phyloP scores from a whole-genome alignment of 2,888 invertebrate genomes.

The Gastrophysa polygoni region DNA sequence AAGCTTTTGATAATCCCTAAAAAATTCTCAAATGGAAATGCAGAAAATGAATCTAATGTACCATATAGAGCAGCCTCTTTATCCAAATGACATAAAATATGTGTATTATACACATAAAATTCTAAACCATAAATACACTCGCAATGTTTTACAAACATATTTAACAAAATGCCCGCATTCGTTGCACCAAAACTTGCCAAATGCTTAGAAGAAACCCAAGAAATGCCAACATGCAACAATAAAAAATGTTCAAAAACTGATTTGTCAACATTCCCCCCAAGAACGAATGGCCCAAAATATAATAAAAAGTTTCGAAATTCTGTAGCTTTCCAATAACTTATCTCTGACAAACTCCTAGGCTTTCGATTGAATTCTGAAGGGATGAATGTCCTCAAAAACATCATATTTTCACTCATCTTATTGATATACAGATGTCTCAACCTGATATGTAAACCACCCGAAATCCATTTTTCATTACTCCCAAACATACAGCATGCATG shows the following conservation, averaged over 20 bases:
- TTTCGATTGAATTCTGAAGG: slow-evolving; percentile 26
- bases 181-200: slow-evolving; percentile 3
- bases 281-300: slow-evolving; percentile 20
- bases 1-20: slow-evolving; percentile 17
- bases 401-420: slow-evolving; percentile 3
- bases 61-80: slow-evolving; percentile 19
- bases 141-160: slow-evolving; percentile 17
- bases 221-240: slow-evolving; percentile 19
- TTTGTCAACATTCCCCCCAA: slow-evolving; percentile 12
- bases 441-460: slow-evolving; percentile 12
- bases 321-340: slow-evolving; percentile 23
- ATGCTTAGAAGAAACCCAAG: slow-evolving; percentile 4
- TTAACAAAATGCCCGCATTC: slow-evolving; percentile 13
- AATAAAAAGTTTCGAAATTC: slow-evolving; percentile 24
- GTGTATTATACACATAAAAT: slow-evolving; percentile 24
- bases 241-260: slow-evolving; percentile 24
- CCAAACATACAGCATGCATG: slow-evolving; percentile 24
- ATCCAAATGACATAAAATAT: slow-evolving; percentile 20
- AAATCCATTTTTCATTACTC: slow-evolving; percentile 26
- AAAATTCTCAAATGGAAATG: slow-evolving; percentile 24
- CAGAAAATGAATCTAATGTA: slow-evolving; percentile 22
- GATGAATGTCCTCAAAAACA: slow-evolving; percentile 15
- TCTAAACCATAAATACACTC: slow-evolving; percentile 18
- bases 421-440: slow-evolving; percentile 3
- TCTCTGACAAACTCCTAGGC: slow-evolving; percentile 21